phyloP scores from a whole-genome alignment of 2,797 vertebrate genomes.

The Chelon auratus region DNA sequence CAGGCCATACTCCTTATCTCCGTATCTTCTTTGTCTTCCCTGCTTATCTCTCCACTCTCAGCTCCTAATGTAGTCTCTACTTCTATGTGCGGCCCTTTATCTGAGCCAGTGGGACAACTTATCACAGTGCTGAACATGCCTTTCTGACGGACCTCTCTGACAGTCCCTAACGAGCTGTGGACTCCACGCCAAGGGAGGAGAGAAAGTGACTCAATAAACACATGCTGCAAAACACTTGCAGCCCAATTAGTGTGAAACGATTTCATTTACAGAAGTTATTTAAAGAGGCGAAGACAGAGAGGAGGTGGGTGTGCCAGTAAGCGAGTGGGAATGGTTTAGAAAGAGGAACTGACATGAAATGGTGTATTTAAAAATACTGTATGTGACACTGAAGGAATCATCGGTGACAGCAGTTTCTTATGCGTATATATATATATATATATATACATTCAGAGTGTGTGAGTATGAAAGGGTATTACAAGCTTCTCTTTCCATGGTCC shows the following conservation, averaged over 20 bases:
- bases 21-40: constrained; percentile 27
- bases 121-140: constrained; percentile 49
- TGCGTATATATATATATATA: constrained; percentile 6
- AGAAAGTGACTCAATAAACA: constrained; percentile 19
- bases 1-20: constrained; percentile 49
- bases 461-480: constrained; percentile 9
- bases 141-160: constrained; percentile 31
- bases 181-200: constrained; percentile 4
- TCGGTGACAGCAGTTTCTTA: constrained; percentile 11
- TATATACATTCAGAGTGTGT: constrained; percentile 4
- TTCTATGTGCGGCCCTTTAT: constrained; percentile 51
- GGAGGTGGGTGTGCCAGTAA: background rate
- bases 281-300: background rate
- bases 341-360: background rate
- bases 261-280: constrained; percentile 3
- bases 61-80: constrained; percentile 13
- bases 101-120: constrained; percentile 45
- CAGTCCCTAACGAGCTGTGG: constrained; percentile 3
- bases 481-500: background rate
- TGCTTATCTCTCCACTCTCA: constrained; percentile 39
- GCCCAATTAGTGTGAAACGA: background rate
- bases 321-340: background rate
- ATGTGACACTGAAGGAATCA: constrained; percentile 7
- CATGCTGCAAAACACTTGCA: constrained; percentile 12
- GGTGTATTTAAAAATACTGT: background rate